phyloP scores from a whole-genome alignment of 1,140 invertebrate species.

The Lepidurus packardi region DNA sequence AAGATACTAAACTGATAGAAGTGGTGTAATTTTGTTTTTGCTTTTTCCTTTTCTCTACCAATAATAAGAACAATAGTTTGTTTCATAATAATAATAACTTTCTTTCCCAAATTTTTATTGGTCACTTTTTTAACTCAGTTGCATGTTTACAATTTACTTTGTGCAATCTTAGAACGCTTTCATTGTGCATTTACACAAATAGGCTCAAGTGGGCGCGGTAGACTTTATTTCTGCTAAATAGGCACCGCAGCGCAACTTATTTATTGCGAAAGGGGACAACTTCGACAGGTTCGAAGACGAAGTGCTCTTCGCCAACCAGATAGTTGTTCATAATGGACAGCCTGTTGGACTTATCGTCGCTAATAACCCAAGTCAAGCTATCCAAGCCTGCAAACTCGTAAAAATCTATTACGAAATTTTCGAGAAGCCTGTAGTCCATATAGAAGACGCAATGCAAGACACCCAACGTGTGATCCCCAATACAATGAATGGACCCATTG shows the following conservation, averaged over 20 bases:
- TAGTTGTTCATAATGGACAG: conserved; percentile 55
- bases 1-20: no score
- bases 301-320: conserved; percentile 47
- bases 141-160: no score
- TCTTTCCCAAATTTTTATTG: conserved; percentile 56
- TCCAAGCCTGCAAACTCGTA: conserved; percentile 44
- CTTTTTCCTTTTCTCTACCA: no score
- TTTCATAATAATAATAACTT: no score
- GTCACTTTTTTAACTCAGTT: no score
- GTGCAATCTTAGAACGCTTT: background rate
- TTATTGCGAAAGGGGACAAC: conserved; percentile 23
- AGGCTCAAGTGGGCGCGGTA: conserved; percentile 55
- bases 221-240: conserved; percentile 65
- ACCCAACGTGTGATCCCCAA: conserved; percentile 32
- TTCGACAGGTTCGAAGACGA: conserved; percentile 11
- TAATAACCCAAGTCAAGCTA: conserved; percentile 43
- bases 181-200: conserved; percentile 34
- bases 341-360: conserved; percentile 48
- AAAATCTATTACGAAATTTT: conserved; percentile 45
- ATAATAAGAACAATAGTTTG: no score
- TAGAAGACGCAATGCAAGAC: conserved; percentile 42
- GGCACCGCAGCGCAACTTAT: conserved; percentile 62
- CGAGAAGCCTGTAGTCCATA: conserved; percentile 47
- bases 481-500: conserved; percentile 27
- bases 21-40: no score